Evolutionary conservation across 92 coral and sea anemone genomes (phyloP).

Genomic region (Paragorgia papillata): DNA sequence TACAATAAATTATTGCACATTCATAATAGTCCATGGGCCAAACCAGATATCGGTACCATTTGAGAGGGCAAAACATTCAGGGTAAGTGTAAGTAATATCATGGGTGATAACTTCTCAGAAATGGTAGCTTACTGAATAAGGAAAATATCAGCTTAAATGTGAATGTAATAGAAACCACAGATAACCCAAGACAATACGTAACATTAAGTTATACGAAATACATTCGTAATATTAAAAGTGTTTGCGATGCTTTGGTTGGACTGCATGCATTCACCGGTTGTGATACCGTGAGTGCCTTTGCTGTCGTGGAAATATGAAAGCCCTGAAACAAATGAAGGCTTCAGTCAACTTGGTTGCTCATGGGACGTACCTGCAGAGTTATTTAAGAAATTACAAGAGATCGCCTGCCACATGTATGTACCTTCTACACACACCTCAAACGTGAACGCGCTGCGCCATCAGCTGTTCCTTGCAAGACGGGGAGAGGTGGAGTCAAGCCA

Average conservation of each 20-base stretch:
- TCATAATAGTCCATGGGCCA: no score
- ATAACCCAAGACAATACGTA: no score
- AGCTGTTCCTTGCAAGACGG: constrained; percentile 52
- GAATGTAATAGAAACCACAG: no score
- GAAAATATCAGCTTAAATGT: no score
- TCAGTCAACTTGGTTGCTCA: constrained; percentile 48
- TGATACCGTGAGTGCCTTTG: constrained; percentile 61
- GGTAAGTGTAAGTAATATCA: no score
- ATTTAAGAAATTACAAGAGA: constrained; percentile 50
- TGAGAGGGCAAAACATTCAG: no score
- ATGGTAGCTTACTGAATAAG: no score
- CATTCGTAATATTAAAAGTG: not conserved
- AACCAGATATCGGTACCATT: no score
- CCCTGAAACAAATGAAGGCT: constrained; percentile 43
- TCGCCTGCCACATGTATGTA: constrained; percentile 56
- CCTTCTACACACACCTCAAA: constrained; percentile 15
- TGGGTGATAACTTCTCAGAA: no score
- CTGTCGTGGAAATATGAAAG: constrained; percentile 41
- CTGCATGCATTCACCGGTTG: constrained; percentile 59
- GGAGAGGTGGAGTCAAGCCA: constrained; percentile 68
- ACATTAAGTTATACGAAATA: no score
- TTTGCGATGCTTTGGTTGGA: constrained; percentile 50
- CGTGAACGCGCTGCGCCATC: constrained; percentile 58
- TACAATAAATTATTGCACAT: no score
- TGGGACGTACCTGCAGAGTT: constrained; percentile 50